These are phyloP conservation scores for Lates calcarifer DNA, from an alignment of 2,113 vertebrate genomes.

Conservation along the genomic window DNA sequence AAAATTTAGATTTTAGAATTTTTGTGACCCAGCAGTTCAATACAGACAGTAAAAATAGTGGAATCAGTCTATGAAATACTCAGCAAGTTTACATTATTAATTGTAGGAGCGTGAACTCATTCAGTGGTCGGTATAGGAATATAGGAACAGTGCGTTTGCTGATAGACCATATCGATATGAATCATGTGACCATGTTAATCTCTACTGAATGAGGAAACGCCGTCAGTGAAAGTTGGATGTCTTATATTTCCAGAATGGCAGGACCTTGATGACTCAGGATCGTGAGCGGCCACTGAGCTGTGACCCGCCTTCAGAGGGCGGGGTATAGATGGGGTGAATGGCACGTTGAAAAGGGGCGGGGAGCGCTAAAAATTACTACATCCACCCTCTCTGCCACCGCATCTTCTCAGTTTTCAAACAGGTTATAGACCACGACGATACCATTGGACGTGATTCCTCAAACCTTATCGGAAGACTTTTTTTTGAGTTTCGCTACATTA, in stretches of 20 bases:
- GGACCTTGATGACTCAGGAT: background rate
- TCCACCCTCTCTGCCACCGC: background rate
- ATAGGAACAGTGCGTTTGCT: too few relatives aligned
- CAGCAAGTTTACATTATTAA: background rate
- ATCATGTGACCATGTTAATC: too few relatives aligned
- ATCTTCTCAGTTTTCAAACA: conserved; percentile 27
- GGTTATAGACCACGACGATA: background rate
- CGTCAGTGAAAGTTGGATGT: too few relatives aligned
- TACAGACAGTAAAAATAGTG: too few relatives aligned
- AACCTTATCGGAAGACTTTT: background rate
- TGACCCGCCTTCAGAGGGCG: conserved; percentile 19
- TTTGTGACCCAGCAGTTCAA: background rate
- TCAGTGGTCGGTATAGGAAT: background rate
- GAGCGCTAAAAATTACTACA: conserved; percentile 51
- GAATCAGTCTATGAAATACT: background rate
- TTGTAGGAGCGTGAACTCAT: background rate
- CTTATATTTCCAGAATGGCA: too few relatives aligned
- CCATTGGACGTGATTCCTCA: background rate
- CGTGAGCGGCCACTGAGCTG: background rate
- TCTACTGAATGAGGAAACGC: too few relatives aligned
- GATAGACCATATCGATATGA: too few relatives aligned
- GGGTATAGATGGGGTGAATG: conserved; percentile 56
- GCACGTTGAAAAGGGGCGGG: conserved; percentile 51
- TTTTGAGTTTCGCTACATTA: background rate
- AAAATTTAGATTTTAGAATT: too few relatives aligned